Base-by-base conservation (phyloP, 2,113 vertebrate species). In the Regulus satrapa region DNA sequence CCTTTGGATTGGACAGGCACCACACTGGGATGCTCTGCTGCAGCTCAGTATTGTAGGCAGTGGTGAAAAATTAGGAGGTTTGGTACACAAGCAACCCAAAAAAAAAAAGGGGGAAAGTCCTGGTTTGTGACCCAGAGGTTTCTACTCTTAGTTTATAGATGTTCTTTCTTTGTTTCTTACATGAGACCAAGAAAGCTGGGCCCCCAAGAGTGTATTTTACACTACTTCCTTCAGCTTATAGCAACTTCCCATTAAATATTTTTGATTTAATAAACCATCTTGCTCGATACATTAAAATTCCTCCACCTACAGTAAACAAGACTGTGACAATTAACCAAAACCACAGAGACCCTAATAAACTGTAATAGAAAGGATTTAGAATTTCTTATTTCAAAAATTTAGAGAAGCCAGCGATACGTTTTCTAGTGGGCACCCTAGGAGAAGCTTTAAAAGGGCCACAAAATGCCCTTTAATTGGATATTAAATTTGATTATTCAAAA, bases 231-330 rank as follows among this genome's bases (percentile, higher is more conserved):
- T 87, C 89, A 93, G 88, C 85, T 96, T 69, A 74, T 62, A 97
- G 72, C 81, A 95, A 94, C 62, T 64, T 86, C 62, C 71, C 91
- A 95, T 96, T 94, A 97, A 97, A 87, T 79, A 93, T 80, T 93
- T 96, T 78, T 97, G 73, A 97, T 94, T 94, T 81, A 96, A 96
- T 85, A 96, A 94, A 94, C 90, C 75, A 89, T 92, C 90, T 91
- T 93, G 46, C 90, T 82, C 61, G 64, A 26, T 26, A 85, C 59
- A 82, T 96, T 97, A 96, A 97, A 94, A 97, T 97, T 97, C 97
- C 85, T 96, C 55, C 1, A 12, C 74, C 63, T 85, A 81, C 69
- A 46, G 71, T 92, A 93, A 96, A 88, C 3, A 81, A 96, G 95
- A 69, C 71, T 95, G 14, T 69, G 78, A 97, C 92, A 96, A 94